These are phyloP conservation scores for Sebastes aleutianus DNA, from an alignment of 2,797 vertebrate genomes.

Conservation along the genomic window DNA sequence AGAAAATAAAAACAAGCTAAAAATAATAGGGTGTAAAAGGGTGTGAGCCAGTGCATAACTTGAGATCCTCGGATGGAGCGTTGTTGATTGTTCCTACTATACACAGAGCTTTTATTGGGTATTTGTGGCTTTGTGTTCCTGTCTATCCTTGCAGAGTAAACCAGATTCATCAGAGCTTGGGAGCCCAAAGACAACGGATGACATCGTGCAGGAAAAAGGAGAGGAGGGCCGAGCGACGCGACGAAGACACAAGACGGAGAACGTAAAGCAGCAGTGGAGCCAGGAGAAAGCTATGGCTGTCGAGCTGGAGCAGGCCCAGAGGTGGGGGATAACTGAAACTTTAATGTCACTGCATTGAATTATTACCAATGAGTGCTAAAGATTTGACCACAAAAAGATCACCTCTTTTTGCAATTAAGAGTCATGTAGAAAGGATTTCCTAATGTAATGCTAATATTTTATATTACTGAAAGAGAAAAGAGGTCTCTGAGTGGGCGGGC, in stretches of 20 bases:
- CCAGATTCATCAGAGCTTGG: conserved; percentile 90
- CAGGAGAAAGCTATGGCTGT: conserved; percentile 83
- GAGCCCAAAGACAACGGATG: conserved; percentile 96
- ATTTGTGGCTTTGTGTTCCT: background rate
- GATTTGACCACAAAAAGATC: background rate
- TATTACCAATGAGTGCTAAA: background rate
- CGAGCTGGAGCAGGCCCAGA: conserved; percentile 89
- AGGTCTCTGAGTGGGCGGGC: background rate
- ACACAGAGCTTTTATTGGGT: too few species aligned
- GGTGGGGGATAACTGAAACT: conserved; percentile 54
- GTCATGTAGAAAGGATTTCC: background rate
- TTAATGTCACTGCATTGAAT: background rate
- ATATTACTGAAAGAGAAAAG: background rate
- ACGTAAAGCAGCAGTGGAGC: conserved; percentile 90
- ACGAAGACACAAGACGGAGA: conserved; percentile 95
- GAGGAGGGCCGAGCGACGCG: conserved; percentile 89
- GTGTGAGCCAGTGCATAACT: background rate
- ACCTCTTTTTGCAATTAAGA: background rate
- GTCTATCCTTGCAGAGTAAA: conserved; percentile 87
- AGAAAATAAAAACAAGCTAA: too few species aligned
- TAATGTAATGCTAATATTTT: background rate
- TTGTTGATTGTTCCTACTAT: background rate
- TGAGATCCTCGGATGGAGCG: background rate
- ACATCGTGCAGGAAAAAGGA: conserved; percentile 92
- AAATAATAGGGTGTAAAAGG: too few species aligned